These are phyloP conservation scores for Sebastes diploproa DNA, from an alignment of 2,797 vertebrate species.

Conservation along the genomic window DNA sequence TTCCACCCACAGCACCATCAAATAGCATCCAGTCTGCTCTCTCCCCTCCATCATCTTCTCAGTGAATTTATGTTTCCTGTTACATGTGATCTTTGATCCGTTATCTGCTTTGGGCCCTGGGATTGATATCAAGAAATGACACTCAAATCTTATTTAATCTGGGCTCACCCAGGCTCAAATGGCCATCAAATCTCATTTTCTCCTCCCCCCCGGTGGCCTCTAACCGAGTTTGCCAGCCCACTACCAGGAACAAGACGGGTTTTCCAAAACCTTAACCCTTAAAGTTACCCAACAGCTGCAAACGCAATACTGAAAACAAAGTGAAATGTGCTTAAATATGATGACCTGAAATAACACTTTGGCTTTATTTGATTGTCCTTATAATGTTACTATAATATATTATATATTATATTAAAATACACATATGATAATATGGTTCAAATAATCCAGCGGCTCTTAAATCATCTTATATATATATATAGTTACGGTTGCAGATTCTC, in stretches of 20 bases:
- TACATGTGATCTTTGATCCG: constrained; percentile 45
- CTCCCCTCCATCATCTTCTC: constrained; percentile 16
- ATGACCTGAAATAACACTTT: not conserved
- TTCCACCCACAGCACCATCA: not conserved
- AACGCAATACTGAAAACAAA: not conserved
- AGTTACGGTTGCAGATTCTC: no score
- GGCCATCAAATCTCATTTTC: constrained; percentile 63
- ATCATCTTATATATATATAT: no score
- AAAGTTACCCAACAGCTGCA: constrained; percentile 12
- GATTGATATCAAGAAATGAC: constrained; percentile 62
- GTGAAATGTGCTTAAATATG: not conserved
- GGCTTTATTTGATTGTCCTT: not conserved
- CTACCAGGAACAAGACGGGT: constrained; percentile 61
- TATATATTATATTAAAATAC: no score
- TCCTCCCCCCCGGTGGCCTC: constrained; percentile 26
- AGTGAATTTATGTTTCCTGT: constrained; percentile 41
- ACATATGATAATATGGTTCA: no score
- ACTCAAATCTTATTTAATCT: constrained; percentile 63
- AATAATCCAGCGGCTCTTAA: no score
- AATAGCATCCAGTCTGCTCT: not conserved
- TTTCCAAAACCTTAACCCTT: constrained; percentile 38
- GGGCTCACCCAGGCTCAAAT: constrained; percentile 46
- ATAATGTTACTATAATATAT: not conserved
- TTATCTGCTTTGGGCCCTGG: constrained; percentile 47
- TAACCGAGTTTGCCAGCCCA: constrained; percentile 56